Evolutionary conservation across 2,113 vertebrate species (phyloP).

Genomic region (Rattus rattus): DNA sequence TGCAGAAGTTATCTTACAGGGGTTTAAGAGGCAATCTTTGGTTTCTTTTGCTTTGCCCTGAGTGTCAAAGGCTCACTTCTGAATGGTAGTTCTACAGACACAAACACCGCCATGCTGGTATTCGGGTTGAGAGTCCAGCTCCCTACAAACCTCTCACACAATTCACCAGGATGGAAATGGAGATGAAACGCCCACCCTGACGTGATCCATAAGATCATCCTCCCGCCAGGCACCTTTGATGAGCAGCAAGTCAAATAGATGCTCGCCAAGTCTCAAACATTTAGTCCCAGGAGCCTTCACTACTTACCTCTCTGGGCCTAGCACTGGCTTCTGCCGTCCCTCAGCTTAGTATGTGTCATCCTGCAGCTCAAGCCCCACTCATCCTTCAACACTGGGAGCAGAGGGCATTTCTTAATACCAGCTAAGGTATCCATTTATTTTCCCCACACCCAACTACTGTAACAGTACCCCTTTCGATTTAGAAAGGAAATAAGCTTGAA

Average conservation of each 20-base stretch:
- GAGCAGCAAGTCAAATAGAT: neutral
- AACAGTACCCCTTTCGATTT: neutral
- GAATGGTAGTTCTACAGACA: neutral
- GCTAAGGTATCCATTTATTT: neutral
- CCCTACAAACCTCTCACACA: neutral
- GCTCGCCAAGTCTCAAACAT: neutral
- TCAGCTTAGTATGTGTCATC: neutral
- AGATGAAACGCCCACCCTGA: conserved; percentile 9
- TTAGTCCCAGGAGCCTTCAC: neutral
- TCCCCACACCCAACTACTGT: neutral
- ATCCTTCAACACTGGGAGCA: neutral
- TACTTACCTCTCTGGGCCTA: neutral
- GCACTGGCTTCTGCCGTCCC: neutral
- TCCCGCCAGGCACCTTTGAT: neutral
- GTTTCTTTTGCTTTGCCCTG: neutral
- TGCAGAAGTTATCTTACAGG: neutral
- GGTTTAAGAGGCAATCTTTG: neutral
- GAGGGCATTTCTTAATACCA: neutral
- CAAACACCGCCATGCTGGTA: neutral
- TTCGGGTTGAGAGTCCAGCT: neutral
- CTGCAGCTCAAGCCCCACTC: neutral
- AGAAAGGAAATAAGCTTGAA: neutral
- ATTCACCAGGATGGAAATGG: neutral
- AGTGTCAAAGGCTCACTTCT: neutral
- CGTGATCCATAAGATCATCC: neutral